Evolutionary conservation across 53 echinoderm and acorn worm species (phyloP), one percentile per base, ranked within the genome.

Genomic region (Astropecten irregularis): DNA sequence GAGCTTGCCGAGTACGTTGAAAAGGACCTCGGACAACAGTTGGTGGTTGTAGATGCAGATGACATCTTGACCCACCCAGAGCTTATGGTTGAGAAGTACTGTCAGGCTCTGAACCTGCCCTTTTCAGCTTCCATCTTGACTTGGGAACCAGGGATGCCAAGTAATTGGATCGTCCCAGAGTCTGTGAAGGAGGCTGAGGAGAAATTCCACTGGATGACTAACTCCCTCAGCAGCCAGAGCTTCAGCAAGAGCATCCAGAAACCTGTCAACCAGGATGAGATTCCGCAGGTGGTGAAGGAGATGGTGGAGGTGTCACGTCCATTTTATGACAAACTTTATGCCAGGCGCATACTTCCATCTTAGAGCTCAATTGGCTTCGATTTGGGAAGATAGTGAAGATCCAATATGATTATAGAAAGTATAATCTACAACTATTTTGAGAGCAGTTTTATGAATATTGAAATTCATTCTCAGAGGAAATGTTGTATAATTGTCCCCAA

Each of bases 141-240:
- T 13, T 83, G 83, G 83, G 83, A 83, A 40, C 57, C 70, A 8
- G 83, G 70, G 8, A 56, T 74, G 37, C 42, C 74, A 3, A 37
- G 40, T 21, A 55, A 74, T 39, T 83, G 53, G 67, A 39, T 53
- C 39, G 53, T 83, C 1, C 66, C 83, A 8, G 50, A 68, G 54
- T 52, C 52, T 8, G 68, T 83, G 15, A 21, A 37, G 36, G 20
- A 49, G 29, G 42, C 83, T 18, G 83, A 83, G 13, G 68, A 31
- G 5, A 64, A 83, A 13, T 83, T 34, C 34, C 67, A 83, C 26
- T 83, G 83, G 83, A 83, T 83, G 83, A 53, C 53, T 21, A 68
- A 31, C n/a, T 47, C 48, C 4, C 49, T 53, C 2, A 35, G 39
- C 11, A 83, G 54, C 32, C 34, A 31, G 23, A 16, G 32, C 28